Evolutionary conservation across 2,797 vertebrate genomes (phyloP).

Genomic region (Eurystomus glaucurus): DNA sequence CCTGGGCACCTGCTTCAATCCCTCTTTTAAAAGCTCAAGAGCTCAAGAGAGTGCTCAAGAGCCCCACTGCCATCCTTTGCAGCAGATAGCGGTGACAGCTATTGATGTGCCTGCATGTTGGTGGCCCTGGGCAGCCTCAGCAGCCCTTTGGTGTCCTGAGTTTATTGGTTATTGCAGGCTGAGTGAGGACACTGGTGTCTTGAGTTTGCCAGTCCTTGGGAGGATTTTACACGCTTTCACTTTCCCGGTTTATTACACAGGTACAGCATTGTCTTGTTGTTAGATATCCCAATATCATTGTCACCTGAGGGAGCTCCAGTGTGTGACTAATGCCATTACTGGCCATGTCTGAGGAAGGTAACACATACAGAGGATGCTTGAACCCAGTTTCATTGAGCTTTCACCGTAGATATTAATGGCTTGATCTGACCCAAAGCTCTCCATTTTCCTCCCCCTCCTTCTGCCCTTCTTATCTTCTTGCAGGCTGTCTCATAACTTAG

Average conservation of each 20-base stretch:
- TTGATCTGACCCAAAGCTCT: conserved; percentile 47
- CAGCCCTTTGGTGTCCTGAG: background rate
- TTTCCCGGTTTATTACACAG: background rate
- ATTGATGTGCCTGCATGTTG: background rate
- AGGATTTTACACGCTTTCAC: background rate
- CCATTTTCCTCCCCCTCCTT: conserved; percentile 43
- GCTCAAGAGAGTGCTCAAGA: background rate
- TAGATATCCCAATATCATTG: background rate
- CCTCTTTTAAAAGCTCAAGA: background rate
- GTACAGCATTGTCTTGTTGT: background rate
- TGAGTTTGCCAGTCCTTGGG: background rate
- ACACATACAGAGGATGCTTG: background rate
- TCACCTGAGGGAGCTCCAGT: background rate
- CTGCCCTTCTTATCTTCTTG: conserved; percentile 64
- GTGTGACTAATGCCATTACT: background rate
- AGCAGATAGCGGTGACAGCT: background rate
- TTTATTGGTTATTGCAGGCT: background rate
- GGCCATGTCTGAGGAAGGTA: background rate
- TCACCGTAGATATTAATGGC: conserved; percentile 14
- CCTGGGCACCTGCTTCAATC: rapidly evolving
- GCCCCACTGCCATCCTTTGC: background rate
- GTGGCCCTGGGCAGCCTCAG: background rate
- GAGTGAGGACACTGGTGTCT: background rate
- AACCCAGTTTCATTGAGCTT: background rate
- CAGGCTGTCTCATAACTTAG: conserved; percentile 65